Evolutionary conservation across 2,113 vertebrate species (phyloP), one percentile per base, ranked within the genome.

Genomic region (Psilopsiagon aurifrons): DNA sequence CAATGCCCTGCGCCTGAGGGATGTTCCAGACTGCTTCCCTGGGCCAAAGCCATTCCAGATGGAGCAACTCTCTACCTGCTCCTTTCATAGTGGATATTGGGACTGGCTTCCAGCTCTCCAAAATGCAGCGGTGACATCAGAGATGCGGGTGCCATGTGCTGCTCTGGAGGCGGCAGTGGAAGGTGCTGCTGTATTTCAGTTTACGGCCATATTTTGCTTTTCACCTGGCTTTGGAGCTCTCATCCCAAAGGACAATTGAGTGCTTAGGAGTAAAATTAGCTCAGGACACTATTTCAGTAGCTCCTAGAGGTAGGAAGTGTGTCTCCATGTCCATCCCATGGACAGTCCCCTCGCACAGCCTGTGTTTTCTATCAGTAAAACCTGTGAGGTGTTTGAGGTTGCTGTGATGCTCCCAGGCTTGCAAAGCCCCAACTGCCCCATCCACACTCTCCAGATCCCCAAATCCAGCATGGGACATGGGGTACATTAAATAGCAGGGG

Each of bases 121-220:
- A 44, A 90, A 59, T 1, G 16, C 0, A 0, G 29, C 0, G 2
- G 17, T 1, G 0, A 60, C 49, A 68, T 6, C 28, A 49, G 79
- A 69, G 25, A 3, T 3, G 0, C 0, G 0, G 13, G 49, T 78
- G 41, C 74, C 69, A 41, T 18, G 22, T 24, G 14, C 60, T 71
- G 39, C 83, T 80, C 76, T 91, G 73, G 59, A 74, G 64, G 49
- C 4, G 19, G 37, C 83, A 55, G 62, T 3, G 3, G 52, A 68
- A 94, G 67, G 47, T 80, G 59, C 71, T 60, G 69, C 41, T 27
- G 0, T 62, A 52, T 77, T 76, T 94, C 54, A 47, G 6, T 20
- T 94, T 77, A 59, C 13, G 24, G 67, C 20, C 46, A 47, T 8
- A 0, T 71, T 81, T 73, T 83, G 22, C 19, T 55, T 44, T 83